phyloP scores from a whole-genome alignment of 2,888 invertebrate genomes.

The Ophion ventricosus region DNA sequence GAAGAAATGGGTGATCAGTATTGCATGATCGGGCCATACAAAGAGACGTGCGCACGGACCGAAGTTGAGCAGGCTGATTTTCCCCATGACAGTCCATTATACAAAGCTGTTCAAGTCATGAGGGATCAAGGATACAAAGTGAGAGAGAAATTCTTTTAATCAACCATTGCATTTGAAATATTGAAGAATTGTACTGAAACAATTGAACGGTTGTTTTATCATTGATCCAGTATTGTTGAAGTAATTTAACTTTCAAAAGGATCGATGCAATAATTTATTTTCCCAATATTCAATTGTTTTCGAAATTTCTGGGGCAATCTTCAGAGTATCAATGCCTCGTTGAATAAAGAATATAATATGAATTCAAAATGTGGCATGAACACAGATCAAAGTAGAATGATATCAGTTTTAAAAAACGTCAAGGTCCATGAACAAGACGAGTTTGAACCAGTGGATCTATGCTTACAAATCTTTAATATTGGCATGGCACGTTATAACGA shows the following conservation, averaged over 20 bases:
- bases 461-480: neutral
- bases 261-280: neutral
- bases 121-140: constrained; percentile 95
- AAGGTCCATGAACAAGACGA: neutral
- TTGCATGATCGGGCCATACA: constrained; percentile 97
- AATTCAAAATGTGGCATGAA: neutral
- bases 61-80: constrained; percentile 98
- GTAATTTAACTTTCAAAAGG: neutral
- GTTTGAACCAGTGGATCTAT: neutral
- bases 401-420: neutral
- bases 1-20: constrained; percentile 99
- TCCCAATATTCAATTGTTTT: neutral
- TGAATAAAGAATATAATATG: neutral
- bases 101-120: constrained; percentile 90
- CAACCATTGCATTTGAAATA: neutral
- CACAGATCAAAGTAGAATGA: neutral
- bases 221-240: neutral
- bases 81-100: constrained; percentile 89
- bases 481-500: neutral
- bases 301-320: neutral
- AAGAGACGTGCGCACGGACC: constrained; percentile 95
- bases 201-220: neutral
- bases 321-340: neutral
- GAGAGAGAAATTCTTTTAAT: constrained; percentile 56
- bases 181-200: neutral